These are phyloP conservation scores for Ptiloglossa arizonensis DNA, from an alignment of 1,140 invertebrate genomes.

Conservation along the genomic window DNA sequence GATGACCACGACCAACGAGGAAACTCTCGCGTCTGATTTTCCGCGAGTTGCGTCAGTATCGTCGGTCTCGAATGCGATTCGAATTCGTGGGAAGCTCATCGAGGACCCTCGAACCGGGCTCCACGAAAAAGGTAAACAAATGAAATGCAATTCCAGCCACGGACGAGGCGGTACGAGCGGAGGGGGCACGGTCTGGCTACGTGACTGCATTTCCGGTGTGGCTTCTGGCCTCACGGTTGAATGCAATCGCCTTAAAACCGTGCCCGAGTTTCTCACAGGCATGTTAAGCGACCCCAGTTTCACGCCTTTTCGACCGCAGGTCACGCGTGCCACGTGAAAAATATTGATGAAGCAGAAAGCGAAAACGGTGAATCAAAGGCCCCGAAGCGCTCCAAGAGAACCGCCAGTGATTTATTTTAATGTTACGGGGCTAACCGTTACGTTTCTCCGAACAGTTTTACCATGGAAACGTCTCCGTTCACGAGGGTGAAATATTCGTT, in stretches of 20 bases:
- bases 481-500: no score
- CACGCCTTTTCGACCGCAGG: background rate
- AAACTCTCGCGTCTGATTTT: slow-evolving; percentile 8
- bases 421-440: no score
- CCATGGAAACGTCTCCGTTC: no score
- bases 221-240: background rate
- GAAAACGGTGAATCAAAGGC: background rate
- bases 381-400: no score
- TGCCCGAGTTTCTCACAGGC: background rate
- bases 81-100: background rate
- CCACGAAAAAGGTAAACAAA: slow-evolving; percentile 50
- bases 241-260: slow-evolving; percentile 26
- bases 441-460: no score
- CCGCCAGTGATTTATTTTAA: no score
- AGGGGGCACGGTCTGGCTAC: slow-evolving; percentile 22
- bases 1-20: background rate
- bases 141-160: slow-evolving; percentile 44
- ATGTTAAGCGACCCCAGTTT: background rate
- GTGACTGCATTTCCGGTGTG: slow-evolving; percentile 41
- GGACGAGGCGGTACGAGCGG: background rate
- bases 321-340: slow-evolving; percentile 4
- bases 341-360: background rate
- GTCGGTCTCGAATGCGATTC: background rate
- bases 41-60: background rate
- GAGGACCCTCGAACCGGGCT: background rate